Evolutionary conservation across 2,113 vertebrate species (phyloP), one percentile per base, ranked within the genome.

Genomic region (Perca schrenkii): DNA sequence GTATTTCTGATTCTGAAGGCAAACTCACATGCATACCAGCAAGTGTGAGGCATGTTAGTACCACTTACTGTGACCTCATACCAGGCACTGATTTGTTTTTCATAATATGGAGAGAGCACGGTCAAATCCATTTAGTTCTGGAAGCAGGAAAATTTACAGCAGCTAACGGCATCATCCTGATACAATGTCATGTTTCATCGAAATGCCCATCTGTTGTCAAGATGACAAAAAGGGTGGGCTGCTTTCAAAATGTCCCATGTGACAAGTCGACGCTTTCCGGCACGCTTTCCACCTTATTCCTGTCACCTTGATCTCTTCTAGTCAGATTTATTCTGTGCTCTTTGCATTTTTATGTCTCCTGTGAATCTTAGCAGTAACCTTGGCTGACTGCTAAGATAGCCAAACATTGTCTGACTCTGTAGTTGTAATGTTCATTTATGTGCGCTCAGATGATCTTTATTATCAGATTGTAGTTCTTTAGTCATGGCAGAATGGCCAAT

Each of bases 241-340:
- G 77, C 79, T 70, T 65, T 80, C 21, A 86, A 47, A 74, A 43
- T 14, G 68, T 82, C 79, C 14, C 60, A 40, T 79, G 58, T 88
- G 78, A 87, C 80, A 43, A 15, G 16, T 77, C 5, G 21, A 47
- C n/a, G n/a, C n/a, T n/a, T n/a, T n/a, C n/a, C 65, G 28, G 36
- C 21, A 17, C 40, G 13, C 11, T 61, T 62, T 62, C 63, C 22
- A 31, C 68, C 16, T 22, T 21, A 54, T 53, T 75, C 64, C 28
- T 68, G 79, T 71, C 70, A 70, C 64, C 47, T 70, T 61, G 14
- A 68, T 84, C 50, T 64, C 15, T 13, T 73, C 17, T 2, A 11
- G 13, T 36, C 60, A 77, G 46, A 82, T 86, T 86, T 72, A 71
- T 81, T 85, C 47, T 0, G 66, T 60, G 28, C 79, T 57, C 19